These are phyloP conservation scores for Tachina fera DNA, from an alignment of 2,888 invertebrate genomes.

Conservation along the genomic window DNA sequence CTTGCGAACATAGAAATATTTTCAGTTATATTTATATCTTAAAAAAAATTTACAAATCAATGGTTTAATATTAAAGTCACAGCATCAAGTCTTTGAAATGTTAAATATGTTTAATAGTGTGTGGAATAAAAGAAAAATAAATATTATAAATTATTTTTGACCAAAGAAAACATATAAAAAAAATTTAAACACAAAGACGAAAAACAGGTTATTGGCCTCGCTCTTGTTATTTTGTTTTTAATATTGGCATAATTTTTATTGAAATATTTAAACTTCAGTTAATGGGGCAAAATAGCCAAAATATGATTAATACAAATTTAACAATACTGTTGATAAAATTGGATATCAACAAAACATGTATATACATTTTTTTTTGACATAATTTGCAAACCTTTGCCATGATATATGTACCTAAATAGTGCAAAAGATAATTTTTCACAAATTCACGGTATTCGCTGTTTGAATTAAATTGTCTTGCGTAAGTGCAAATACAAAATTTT, in stretches of 20 bases:
- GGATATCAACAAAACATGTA: neutral
- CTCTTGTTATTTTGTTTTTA: conserved; percentile 38
- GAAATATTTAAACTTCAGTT: conserved; percentile 46
- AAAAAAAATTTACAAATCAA: neutral
- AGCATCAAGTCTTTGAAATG: conserved; percentile 34
- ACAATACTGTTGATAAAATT: conserved; percentile 25
- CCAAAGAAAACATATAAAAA: neutral
- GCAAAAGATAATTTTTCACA: too few relatives aligned
- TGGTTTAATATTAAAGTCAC: neutral
- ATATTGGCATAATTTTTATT: conserved; percentile 28
- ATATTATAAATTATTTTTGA: neutral
- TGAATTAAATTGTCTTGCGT: too few relatives aligned
- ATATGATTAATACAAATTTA: conserved; percentile 20
- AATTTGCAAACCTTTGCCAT: neutral
- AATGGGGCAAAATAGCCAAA: conserved; percentile 35
- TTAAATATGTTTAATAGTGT: conserved; percentile 18
- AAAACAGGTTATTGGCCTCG: conserved; percentile 62
- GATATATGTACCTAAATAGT: too few relatives aligned
- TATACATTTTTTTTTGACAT: conserved; percentile 5
- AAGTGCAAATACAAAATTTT: too few relatives aligned
- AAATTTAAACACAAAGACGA: neutral
- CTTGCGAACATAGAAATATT: too few relatives aligned
- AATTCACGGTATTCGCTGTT: too few relatives aligned
- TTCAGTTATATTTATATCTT: conserved; percentile 20
- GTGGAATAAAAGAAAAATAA: neutral